phyloP scores from a whole-genome alignment of 2,797 vertebrate genomes.

The Lycodopsis pacificus region DNA sequence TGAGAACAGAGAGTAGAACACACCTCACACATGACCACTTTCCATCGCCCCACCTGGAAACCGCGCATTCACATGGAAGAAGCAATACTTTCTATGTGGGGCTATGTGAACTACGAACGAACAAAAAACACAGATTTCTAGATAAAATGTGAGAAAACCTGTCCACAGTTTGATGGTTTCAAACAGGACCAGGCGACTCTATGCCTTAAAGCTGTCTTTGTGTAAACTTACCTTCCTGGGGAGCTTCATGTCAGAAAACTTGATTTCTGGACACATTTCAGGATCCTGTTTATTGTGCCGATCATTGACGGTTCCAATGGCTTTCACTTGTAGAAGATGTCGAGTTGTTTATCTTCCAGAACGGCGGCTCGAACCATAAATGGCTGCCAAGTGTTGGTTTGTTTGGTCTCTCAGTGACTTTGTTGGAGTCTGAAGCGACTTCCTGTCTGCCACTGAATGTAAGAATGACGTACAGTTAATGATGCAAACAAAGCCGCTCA shows the following conservation, averaged over 20 bases:
- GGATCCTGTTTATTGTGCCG: neutral
- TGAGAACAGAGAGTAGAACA: neutral
- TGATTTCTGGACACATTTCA: neutral
- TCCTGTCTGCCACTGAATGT: neutral
- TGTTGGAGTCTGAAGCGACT: neutral
- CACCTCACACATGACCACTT: neutral
- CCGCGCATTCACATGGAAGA: conserved; percentile 8
- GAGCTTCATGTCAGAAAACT: neutral
- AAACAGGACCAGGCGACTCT: neutral
- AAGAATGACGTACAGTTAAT: conserved; percentile 6
- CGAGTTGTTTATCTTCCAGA: neutral
- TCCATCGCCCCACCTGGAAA: neutral
- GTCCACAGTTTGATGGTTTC: neutral
- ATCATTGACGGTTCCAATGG: neutral
- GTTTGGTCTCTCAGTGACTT: neutral
- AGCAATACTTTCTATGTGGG: neutral
- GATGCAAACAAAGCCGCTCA: neutral
- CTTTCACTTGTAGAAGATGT: neutral
- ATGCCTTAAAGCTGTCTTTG: neutral
- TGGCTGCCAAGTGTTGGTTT: neutral
- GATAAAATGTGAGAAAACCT: conserved; percentile 1
- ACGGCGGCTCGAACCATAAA: neutral
- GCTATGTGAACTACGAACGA: neutral
- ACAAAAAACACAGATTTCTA: neutral
- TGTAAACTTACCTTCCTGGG: neutral